These are phyloP conservation scores for Actinernus sp. DNA, from an alignment of 92 coral and sea anemone species.

Conservation along the genomic window DNA sequence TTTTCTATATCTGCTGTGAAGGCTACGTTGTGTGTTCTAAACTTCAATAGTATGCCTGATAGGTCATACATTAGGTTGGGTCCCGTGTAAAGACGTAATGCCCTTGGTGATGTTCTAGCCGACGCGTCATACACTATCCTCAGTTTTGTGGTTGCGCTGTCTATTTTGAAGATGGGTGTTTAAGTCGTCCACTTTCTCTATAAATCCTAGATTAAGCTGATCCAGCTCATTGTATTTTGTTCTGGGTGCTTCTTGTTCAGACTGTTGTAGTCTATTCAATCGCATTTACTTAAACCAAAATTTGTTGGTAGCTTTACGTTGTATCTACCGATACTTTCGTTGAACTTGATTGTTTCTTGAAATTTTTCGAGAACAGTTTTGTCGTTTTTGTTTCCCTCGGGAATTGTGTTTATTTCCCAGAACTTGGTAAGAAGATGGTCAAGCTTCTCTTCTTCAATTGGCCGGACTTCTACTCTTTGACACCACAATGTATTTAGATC, in stretches of 20 bases:
- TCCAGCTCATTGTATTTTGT: conserved; percentile 32
- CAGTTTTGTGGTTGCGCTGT: conserved; percentile 41
- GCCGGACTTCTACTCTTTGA: conserved; percentile 6
- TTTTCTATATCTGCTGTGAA: conserved; percentile 25
- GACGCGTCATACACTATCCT: conserved; percentile 21
- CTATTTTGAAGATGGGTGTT: conserved; percentile 17
- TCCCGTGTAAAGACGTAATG: conserved; percentile 16
- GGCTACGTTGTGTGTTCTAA: conserved; percentile 16
- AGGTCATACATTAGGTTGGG: conserved; percentile 21
- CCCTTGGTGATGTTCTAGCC: conserved; percentile 4
- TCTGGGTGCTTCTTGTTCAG: conserved; percentile 22
- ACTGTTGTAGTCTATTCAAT: conserved; percentile 22
- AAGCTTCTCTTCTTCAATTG: too few relatives aligned
- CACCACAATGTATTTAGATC: too few relatives aligned
- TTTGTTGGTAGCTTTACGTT: conserved; percentile 41
- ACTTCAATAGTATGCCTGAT: conserved; percentile 23
- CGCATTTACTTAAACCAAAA: conserved; percentile 2
- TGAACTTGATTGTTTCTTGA: too few relatives aligned
- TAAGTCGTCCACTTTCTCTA: conserved; percentile 21
- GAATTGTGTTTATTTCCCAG: too few relatives aligned
- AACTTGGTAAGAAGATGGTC: too few relatives aligned
- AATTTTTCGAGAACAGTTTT: conserved; percentile 5
- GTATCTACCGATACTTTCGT: too few relatives aligned
- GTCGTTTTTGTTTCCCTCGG: neutral
- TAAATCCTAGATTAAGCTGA: conserved; percentile 33